Evolutionary conservation across 2,888 invertebrate genomes (phyloP), one percentile per base, ranked within the genome.

Genomic region (Cephus rjabovi): DNA sequence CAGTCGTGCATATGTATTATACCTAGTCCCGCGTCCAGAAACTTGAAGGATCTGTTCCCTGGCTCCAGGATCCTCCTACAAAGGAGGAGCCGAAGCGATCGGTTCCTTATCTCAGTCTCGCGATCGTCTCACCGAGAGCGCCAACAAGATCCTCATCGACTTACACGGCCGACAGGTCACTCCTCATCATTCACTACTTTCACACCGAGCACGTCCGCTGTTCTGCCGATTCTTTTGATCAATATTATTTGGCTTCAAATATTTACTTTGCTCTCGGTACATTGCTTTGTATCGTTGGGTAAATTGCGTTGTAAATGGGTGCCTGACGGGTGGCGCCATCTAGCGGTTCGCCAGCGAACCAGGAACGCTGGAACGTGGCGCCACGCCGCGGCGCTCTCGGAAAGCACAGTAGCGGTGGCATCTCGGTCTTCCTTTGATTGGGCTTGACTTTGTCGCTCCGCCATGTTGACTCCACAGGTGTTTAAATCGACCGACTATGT

Each of bases 101-200:
- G 12, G 71, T 80, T 81, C 83, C 79, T 84, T 86, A 86, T 85
- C 85, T 82, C 79, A 79, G 81, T 84, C 83, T 84, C 83, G 82
- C 84, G 80, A 84, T 86, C 84, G 80, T 80, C 80, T 79, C 81
- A 71, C 71, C 71, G 6, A 71, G 31, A 31, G 71, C 71, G 71
- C 71, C 71, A 71, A 71, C 71, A 71, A 31, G 71, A 34, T 71
- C 71, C 71, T 71, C 71, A 71, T 71, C 71, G 71, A 12, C 23
- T 37, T 81, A 81, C 82, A 81, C 77, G 74, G 76, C 74, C 78
- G 81, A 84, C 80, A 79, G 82, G 80, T 81, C 83, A 81, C 79
- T 81, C 83, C 84, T 85, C 83, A 71, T 71, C 34, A 71, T 31
- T 71, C 71, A 84, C 84, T 84, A 84, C 83, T 81, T 77, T 82